Base-by-base conservation (phyloP, 2,888 invertebrate species). In the Limnephilus rhombicus region DNA sequence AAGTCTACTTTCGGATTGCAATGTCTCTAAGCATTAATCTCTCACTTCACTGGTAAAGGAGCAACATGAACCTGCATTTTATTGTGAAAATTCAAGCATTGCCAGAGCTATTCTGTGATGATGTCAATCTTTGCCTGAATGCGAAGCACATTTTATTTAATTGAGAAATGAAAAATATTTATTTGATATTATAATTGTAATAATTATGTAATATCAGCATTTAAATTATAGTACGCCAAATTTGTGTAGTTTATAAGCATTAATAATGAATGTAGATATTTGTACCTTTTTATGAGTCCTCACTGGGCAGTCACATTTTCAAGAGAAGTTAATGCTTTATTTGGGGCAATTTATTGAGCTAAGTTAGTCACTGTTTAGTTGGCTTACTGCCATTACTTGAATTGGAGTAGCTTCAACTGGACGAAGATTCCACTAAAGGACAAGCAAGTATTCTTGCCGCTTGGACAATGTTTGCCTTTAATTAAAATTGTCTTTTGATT, bases 181-280 rank as follows among this genome's bases (percentile, higher is more conserved):
- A 89, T 89, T 89, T 88, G 88, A 80, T 68, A 80, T 89, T 34
- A 45, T n/a, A 45, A 86, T 41, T 34, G 24, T 34, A 68, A 88
- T 80, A 15, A 68, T 37, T 31, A 31, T 68, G 15, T 89, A 80
- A 80, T 80, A 13, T 89, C 88, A 31, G 80, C 88, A 89, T 89
- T 89, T 89, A 80, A 89, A 80, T 88, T 31, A 88, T 89, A 89
- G 80, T 89, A 89, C 37, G 88, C 88, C 88, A 89, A 89, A 89
- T 41, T 89, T 80, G 41, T 89, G 80, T 89, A 89, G 88, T 89
- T 18, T 37, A n/a, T 80, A 87, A 87, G 87, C 85, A 86, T 86
- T 86, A 24, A 83, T 83, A 83, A 37, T 83, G 9, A 53, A 87
- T 87, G 87, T 87, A 87, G 87, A 87, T 87, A 87, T 87, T 87